Evolutionary conservation across 2,113 vertebrate species (phyloP), one percentile per base, ranked within the genome.

Genomic region (Acanthisitta chloris): DNA sequence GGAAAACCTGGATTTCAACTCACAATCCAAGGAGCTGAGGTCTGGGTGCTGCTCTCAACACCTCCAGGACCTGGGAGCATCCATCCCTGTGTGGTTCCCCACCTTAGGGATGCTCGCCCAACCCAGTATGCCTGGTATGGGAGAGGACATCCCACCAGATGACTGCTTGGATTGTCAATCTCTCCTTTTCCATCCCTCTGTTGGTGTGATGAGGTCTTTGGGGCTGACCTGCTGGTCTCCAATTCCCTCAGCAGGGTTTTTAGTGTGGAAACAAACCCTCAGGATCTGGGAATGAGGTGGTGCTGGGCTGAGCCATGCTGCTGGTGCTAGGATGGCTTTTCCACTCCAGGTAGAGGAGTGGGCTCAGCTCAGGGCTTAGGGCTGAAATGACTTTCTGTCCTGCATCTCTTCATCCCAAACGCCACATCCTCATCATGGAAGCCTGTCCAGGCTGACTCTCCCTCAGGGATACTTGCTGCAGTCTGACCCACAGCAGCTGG

Each of bases 11-110:
- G 1, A 80, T 49, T 92, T 78, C 70, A 43, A 57, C 26, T 70
- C 0, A 0, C n/a, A 66, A 79, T 48, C 31, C 29, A 17, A 46
- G 42, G 33, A 42, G 45, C 49, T 1, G 4, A 70, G 73, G 40
- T 31, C 16, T 10, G 16, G 45, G 19, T 3, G 17, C 34, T 66
- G 64, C 36, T 71, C 70, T 52, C n/a, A 12, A 26, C 59, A 19
- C 10, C 51, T 34, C 43, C 5, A 3, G 2, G 4, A 64, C 18
- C 40, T 34, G 14, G 19, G 5, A 61, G 29, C 59, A 57, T 25
- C 61, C 58, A 15, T 55, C 26, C 40, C 34, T 9, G 3, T 0
- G 0, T 34, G 61, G 29, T 23, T 54, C 31, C 29, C 29, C 25
- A 69, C 24, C 54, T 86, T n/a, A 80, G 71, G 28, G 79, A 34